These are phyloP conservation scores for Alligator sinensis DNA, from an alignment of 2,113 vertebrate species.

Conservation along the genomic window DNA sequence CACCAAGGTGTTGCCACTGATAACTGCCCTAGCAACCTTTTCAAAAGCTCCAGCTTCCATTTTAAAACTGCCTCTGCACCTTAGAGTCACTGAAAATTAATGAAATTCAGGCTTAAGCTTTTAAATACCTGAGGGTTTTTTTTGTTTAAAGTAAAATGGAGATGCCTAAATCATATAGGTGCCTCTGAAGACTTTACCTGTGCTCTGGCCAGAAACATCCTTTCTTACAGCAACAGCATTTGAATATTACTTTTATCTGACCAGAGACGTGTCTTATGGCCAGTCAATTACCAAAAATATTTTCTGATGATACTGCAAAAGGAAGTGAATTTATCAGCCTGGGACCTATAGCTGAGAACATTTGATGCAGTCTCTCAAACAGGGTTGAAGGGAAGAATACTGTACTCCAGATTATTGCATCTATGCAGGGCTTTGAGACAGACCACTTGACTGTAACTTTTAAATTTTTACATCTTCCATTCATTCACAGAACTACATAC, in stretches of 20 bases:
- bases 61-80: neutral
- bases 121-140: neutral
- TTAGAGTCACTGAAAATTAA: too few relatives aligned
- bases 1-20: neutral
- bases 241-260: fast-evolving
- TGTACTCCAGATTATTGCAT: fast-evolving
- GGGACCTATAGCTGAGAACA: fast-evolving
- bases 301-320: neutral
- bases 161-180: neutral
- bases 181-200: neutral
- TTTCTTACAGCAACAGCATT: fast-evolving
- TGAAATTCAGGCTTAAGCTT: too few relatives aligned
- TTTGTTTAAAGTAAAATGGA: neutral
- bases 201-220: neutral
- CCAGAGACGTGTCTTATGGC: neutral
- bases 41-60: fast-evolving
- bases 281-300: neutral
- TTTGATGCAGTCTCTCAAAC: neutral
- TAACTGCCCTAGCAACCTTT: neutral
- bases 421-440: neutral
- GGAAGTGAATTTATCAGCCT: neutral
- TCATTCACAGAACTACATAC: fast-evolving
- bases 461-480: neutral
- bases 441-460: too few relatives aligned
- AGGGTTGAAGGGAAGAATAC: neutral